Evolutionary conservation across 1,140 invertebrate species (phyloP).

Genomic region (Hyles vespertilio): DNA sequence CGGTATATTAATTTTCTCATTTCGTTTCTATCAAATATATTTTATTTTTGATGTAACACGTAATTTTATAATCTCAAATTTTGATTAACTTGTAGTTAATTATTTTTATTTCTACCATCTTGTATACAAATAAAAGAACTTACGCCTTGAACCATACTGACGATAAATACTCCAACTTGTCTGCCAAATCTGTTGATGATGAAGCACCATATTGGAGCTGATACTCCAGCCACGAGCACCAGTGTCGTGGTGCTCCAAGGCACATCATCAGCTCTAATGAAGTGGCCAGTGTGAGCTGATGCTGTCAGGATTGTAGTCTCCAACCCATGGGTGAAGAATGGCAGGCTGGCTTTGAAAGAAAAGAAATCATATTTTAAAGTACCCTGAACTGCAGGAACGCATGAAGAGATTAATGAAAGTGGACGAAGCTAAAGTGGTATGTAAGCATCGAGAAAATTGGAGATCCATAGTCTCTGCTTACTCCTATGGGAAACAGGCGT

Average conservation of each 20-base stretch:
- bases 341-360: conserved; percentile 42
- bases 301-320: conserved; percentile 40
- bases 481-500: no score
- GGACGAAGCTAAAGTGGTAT: no score
- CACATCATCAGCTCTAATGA: conserved; percentile 26
- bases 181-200: conserved; percentile 45
- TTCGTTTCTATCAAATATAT: no score
- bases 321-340: conserved; percentile 52
- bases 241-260: conserved; percentile 42
- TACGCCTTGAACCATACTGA: conserved; percentile 53
- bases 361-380: no score
- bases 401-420: background rate
- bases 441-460: no score
- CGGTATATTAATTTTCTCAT: no score
- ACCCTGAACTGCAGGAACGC: background rate
- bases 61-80: no score
- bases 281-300: conserved; percentile 41
- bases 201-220: conserved; percentile 31
- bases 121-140: conserved; percentile 19
- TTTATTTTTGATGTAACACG: no score
- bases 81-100: no score
- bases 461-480: no score
- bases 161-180: conserved; percentile 44
- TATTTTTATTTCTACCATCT: no score
- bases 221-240: conserved; percentile 29